Percentiles rank a stretch among this genome's conserved stretches.
phyloP scores from a whole-genome alignment of 2,113 vertebrate genomes.

The Hippocampus abdominalis region DNA sequence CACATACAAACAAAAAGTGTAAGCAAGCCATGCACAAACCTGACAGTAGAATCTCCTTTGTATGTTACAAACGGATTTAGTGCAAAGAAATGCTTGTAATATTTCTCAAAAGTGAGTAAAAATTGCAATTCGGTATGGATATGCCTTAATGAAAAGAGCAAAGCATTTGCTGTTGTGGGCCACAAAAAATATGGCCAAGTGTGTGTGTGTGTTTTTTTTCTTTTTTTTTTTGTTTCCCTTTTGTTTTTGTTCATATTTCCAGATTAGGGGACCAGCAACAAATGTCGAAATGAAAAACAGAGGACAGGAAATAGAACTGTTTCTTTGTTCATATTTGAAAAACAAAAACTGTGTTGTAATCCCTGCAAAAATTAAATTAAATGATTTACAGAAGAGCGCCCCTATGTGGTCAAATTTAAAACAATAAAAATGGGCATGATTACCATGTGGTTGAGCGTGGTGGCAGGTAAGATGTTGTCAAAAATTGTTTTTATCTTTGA shows the following conservation, averaged over 20 bases:
- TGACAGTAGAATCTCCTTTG: background rate
- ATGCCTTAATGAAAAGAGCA: too few relatives aligned
- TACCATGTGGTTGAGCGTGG: background rate
- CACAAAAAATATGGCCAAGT: too few relatives aligned
- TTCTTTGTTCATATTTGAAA: background rate
- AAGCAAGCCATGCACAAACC: background rate
- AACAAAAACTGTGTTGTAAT: background rate
- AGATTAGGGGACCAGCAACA: background rate
- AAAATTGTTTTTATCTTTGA: background rate
- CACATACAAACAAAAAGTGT: background rate
- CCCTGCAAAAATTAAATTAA: background rate
- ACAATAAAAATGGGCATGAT: background rate
- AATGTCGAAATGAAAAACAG: background rate
- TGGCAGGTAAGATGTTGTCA: background rate
- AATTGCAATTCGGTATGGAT: too few relatives aligned
- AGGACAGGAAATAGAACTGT: background rate
- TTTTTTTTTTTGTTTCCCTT: background rate
- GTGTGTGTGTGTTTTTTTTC: too few relatives aligned
- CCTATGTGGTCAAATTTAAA: background rate
- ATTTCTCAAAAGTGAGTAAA: too few relatives aligned
- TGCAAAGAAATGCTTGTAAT: too few relatives aligned
- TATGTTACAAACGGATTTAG: too few relatives aligned
- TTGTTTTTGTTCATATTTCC: background rate
- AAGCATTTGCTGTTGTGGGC: too few relatives aligned
- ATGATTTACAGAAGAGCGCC: background rate